Evolutionary conservation across 2,113 vertebrate genomes (phyloP).

Genomic region (Gasterosteus nipponicus): DNA sequence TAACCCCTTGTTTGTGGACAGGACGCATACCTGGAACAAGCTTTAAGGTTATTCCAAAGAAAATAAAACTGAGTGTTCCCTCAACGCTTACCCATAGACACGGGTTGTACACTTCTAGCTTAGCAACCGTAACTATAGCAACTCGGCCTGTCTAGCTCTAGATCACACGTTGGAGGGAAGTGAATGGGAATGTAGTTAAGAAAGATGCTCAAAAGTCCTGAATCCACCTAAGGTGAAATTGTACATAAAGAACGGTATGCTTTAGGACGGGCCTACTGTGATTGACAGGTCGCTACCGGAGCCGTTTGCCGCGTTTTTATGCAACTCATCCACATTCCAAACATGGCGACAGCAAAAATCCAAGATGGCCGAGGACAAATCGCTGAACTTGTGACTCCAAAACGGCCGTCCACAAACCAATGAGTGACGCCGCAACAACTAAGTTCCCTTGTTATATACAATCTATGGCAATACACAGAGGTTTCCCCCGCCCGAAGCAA

Average conservation of each 20-base stretch:
- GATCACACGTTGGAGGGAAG: neutral
- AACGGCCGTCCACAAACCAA: neutral
- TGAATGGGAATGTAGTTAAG: neutral
- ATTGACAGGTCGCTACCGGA: no score
- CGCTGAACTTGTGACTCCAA: neutral
- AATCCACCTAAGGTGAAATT: no score
- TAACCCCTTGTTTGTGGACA: neutral
- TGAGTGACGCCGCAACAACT: neutral
- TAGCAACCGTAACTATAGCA: neutral
- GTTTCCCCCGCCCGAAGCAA: neutral
- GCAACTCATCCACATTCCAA: no score
- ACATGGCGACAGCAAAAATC: neutral
- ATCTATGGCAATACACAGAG: neutral
- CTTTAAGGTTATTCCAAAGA: neutral
- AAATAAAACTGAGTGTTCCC: neutral
- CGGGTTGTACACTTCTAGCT: no score
- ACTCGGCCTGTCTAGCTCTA: neutral
- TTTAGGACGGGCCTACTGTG: no score
- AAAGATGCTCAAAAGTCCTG: neutral
- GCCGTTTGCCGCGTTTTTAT: no score
- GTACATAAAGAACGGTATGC: no score
- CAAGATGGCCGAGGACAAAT: neutral
- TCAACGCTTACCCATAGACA: neutral
- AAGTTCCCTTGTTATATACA: neutral
- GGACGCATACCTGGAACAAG: neutral